phyloP scores from a whole-genome alignment of 2,113 vertebrate genomes.

The Eudyptes chrysolophus region DNA sequence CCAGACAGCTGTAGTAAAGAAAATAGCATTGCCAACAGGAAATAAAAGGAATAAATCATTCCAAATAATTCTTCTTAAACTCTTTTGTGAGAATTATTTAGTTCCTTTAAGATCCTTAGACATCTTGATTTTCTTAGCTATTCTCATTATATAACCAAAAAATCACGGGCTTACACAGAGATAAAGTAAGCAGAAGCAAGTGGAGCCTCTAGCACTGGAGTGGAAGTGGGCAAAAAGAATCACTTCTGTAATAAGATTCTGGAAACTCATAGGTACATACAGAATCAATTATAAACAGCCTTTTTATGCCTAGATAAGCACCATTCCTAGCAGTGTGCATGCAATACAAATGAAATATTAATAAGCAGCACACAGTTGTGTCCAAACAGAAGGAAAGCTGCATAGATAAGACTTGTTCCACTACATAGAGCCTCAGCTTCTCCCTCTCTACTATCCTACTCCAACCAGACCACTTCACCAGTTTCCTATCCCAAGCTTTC shows the following conservation, averaged over 20 bases:
- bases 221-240: not conserved
- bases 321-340: not conserved
- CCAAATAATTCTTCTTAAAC: not conserved
- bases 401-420: not conserved
- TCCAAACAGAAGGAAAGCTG: not conserved
- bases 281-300: not conserved
- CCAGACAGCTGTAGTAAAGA: not conserved
- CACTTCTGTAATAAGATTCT: not conserved
- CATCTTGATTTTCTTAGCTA: not conserved
- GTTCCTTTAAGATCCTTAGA: not conserved
- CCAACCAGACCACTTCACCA: not conserved
- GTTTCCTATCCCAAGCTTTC: not conserved
- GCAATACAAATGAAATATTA: conserved; percentile 14
- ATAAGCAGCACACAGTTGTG: not conserved
- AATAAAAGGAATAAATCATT: not conserved
- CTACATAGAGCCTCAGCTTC: not conserved
- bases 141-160: not conserved
- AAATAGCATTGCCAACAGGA: not conserved
- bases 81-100: not conserved
- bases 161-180: not conserved
- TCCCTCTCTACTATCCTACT: not conserved
- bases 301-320: conserved; percentile 10
- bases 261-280: not conserved
- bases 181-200: not conserved
- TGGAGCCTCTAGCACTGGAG: not conserved